Evolutionary conservation across 1,140 invertebrate species (phyloP), one percentile per base, ranked within the genome.

Genomic region (Drosophila erecta): DNA sequence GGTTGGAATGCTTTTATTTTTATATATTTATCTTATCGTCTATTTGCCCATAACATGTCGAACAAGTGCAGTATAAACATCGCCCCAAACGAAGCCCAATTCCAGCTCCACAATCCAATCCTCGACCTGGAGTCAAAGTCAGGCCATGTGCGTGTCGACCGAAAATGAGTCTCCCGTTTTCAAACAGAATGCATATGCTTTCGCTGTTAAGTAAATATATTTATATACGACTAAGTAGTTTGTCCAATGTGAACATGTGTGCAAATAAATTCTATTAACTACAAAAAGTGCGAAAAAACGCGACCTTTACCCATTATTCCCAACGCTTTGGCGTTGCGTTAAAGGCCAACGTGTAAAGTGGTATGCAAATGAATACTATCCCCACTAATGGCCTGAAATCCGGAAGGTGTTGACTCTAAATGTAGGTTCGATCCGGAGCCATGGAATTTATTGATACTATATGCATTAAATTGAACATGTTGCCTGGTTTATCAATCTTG

Each of bases 21-120:
- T 55, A 74, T 40, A 49, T 76, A 84, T 76, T 87, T 86, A 87
- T 83, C 83, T 87, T 83, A 87, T 87, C 84, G 55, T 80, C 53
- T 89, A 89, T 87, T 85, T 76, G 62, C 66, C 51, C 27, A 65
- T 20, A 47, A 79, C 76, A 76, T 89, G 79, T 58, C 43, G 51
- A 89, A 79, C 79, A 89, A 83, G 84, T 87, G 79, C 76, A 79
- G 64, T 72, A 87, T 81, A 87, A 86, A 87, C 72, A 86, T 67
- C 17, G 69, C 43, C 53, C 58, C 44, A 70, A 76, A 76, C 47
- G 47, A 17, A 66, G 38, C 30, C 43, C 50, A 60, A 72, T 59
- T 66, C 58, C 74, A 70, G 46, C 53, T 76, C 53, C 41, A 50
- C 33, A 11, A 44, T 33, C 46, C 61, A 47, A 79, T 83, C 80